phyloP scores from a whole-genome alignment of 1,140 invertebrate species.

The Homalodisca vitripennis region DNA sequence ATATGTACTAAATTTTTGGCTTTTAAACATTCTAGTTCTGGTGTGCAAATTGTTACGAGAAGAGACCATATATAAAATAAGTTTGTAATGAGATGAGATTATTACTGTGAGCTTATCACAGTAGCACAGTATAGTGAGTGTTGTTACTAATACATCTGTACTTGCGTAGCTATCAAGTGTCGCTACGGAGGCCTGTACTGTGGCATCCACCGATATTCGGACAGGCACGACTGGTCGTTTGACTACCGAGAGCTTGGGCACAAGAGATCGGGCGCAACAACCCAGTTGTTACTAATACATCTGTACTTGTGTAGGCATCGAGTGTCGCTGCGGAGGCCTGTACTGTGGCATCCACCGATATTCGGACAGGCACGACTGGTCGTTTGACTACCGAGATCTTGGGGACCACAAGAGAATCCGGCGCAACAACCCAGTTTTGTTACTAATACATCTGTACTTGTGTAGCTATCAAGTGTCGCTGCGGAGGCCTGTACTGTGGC shows the following conservation, averaged over 20 bases:
- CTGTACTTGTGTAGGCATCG: too few species aligned
- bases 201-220: too few species aligned
- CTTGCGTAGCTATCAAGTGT: too few species aligned
- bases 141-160: too few species aligned
- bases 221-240: too few species aligned
- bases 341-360: slow-evolving; percentile 98
- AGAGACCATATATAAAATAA: not conserved
- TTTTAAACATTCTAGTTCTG: not conserved
- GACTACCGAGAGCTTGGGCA: too few species aligned
- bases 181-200: too few species aligned
- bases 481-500: slow-evolving; percentile 96
- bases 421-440: slow-evolving; percentile 99
- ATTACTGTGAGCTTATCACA: not conserved
- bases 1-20: not conserved
- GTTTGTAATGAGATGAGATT: not conserved
- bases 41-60: too few species aligned
- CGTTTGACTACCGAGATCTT: slow-evolving; percentile 97
- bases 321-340: slow-evolving; percentile 98
- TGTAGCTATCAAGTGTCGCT: slow-evolving; percentile 98
- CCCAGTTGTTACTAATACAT: too few species aligned
- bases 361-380: slow-evolving; percentile 98
- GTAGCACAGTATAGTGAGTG: too few species aligned
- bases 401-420: slow-evolving; percentile 98
- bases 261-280: too few species aligned
- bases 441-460: too few species aligned